A percentile compares a stretch with the other conserved stretches of the same genome.
These are phyloP conservation scores for Actinia equina DNA, from an alignment of 64 coral and sea anemone genomes.

Conservation along the genomic window DNA sequence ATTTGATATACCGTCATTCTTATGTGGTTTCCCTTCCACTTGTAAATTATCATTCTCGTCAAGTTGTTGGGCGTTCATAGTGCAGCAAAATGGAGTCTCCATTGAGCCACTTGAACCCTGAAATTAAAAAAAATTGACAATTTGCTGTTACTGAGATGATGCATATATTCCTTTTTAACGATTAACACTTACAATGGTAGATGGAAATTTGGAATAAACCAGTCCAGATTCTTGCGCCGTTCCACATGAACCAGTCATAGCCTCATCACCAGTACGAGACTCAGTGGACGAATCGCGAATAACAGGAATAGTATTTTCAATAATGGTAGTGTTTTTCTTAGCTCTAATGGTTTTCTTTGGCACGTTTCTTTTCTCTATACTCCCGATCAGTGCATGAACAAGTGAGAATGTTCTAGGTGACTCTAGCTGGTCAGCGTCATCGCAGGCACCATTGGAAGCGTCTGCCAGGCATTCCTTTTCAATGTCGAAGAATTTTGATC, in stretches of 20 bases:
- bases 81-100: not conserved
- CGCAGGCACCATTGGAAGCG: not conserved
- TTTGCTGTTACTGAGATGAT: not conserved
- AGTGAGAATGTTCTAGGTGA: conserved; percentile 42
- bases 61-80: not conserved
- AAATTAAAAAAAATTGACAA: not conserved
- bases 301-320: not conserved
- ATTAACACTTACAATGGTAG: not conserved
- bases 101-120: not conserved
- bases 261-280: conserved; percentile 25
- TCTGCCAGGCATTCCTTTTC: conserved; percentile 26
- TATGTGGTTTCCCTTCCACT: too few relatives aligned
- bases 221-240: not conserved
- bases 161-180: not conserved
- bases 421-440: not conserved
- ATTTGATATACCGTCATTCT: not conserved
- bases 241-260: conserved; percentile 20
- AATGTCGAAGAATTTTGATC: conserved; percentile 58
- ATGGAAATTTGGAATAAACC: not conserved
- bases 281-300: not conserved
- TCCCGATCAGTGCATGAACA: conserved; percentile 47
- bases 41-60: conserved; percentile 24
- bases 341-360: not conserved
- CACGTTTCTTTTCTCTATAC: conserved; percentile 48
- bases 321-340: not conserved